Percentiles rank a stretch among this genome's conserved stretches.
These are phyloP conservation scores for Cepphus grylle DNA, from an alignment of 2,113 vertebrate genomes.

Conservation along the genomic window DNA sequence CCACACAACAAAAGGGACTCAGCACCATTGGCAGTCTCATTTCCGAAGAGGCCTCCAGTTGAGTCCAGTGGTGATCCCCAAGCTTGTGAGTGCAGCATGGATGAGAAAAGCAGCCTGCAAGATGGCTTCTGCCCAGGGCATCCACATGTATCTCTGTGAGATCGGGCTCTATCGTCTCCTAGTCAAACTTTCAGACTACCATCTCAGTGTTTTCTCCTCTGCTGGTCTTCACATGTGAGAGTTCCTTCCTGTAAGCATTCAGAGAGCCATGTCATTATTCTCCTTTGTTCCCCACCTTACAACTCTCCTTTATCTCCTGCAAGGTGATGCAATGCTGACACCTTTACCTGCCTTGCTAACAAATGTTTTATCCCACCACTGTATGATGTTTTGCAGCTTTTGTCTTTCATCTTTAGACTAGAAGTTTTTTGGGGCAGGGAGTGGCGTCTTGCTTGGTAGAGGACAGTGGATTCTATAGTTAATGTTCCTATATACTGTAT, in stretches of 20 bases:
- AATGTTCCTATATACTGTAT: neutral
- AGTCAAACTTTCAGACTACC: neutral
- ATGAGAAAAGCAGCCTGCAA: neutral
- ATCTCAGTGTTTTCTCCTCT: neutral
- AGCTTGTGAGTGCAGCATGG: neutral
- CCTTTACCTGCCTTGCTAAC: neutral
- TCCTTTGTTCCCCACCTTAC: neutral
- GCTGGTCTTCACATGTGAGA: neutral
- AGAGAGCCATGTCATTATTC: neutral
- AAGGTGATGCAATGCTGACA: neutral
- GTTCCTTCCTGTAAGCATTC: neutral
- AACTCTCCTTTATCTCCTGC: neutral
- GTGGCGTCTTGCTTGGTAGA: neutral
- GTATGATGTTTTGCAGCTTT: neutral
- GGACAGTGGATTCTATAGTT: neutral
- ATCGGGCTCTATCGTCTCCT: neutral
- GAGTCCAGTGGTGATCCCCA: neutral
- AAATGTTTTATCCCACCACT: neutral
- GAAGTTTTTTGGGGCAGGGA: neutral
- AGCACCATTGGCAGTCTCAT: neutral
- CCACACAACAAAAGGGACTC: neutral
- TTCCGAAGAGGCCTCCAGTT: neutral
- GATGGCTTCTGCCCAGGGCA: neutral
- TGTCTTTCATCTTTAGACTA: neutral
- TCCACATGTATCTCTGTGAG: neutral